phyloP scores from a whole-genome alignment of 1,140 invertebrate genomes.

The Tachypleus tridentatus region DNA sequence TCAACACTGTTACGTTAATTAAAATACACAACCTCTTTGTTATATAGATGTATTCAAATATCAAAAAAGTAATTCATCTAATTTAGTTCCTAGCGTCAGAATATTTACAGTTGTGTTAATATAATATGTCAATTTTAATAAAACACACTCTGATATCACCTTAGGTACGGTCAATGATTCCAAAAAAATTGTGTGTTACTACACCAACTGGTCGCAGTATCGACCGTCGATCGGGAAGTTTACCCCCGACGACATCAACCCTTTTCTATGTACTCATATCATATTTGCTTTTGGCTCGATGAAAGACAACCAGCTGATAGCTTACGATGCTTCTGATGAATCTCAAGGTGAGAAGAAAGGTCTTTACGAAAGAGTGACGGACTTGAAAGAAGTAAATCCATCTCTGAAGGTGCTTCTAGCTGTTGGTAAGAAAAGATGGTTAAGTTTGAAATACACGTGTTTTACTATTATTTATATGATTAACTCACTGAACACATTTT shows the following conservation, averaged over 20 bases:
- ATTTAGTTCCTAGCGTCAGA: too few species aligned
- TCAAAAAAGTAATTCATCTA: too few species aligned
- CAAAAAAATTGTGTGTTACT: constrained; percentile 5
- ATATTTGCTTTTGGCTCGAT: constrained; percentile 94
- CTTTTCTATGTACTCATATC: constrained; percentile 87
- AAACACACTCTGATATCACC: too few species aligned
- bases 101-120: too few species aligned
- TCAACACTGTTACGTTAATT: too few species aligned
- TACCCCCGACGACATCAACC: constrained; percentile 83
- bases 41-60: too few species aligned
- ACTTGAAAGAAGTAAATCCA: constrained; percentile 73
- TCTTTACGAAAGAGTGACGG: constrained; percentile 68
- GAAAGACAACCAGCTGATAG: constrained; percentile 81
- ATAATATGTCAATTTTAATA: too few species aligned
- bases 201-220: constrained; percentile 79
- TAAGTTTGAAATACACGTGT: too few species aligned
- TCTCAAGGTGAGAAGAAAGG: constrained; percentile 81
- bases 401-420: constrained; percentile 79
- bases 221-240: constrained; percentile 84
- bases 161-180: too few species aligned
- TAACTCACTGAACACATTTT: too few species aligned
- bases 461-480: too few species aligned
- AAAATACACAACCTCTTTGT: too few species aligned
- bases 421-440: constrained; percentile 51
- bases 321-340: constrained; percentile 86